Conservation (phyloP, 2,888 invertebrate species). For the Microchrysa polita region DNA sequence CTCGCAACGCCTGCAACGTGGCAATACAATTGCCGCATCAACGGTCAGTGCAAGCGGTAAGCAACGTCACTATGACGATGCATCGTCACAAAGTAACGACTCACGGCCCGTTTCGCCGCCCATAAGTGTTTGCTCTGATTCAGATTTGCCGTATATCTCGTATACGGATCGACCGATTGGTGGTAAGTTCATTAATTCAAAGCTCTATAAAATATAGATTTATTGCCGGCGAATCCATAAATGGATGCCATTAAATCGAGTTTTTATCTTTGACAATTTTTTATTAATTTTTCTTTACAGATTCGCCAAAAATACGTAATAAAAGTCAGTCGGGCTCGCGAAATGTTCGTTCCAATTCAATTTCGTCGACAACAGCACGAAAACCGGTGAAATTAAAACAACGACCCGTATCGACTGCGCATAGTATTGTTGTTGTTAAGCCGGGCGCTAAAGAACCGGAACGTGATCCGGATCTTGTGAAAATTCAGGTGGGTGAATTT, state of each 20-base stretch:
- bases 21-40: conserved; percentile 66
- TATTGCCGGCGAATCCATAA: no score
- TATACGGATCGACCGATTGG: conserved; percentile 91
- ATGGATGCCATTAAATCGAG: background rate
- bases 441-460: conserved; percentile 73
- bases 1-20: conserved; percentile 63
- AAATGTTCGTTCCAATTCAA: conserved; percentile 49
- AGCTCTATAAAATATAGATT: background rate
- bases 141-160: conserved; percentile 89
- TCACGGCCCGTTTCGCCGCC: conserved; percentile 80
- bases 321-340: conserved; percentile 58
- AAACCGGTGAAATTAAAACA: conserved; percentile 57
- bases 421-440: conserved; percentile 86
- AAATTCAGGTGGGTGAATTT: conserved; percentile 69
- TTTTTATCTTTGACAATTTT: no score
- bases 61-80: conserved; percentile 56
- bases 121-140: conserved; percentile 87
- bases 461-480: conserved; percentile 78
- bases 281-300: conserved; percentile 61
- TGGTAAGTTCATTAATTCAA: conserved; percentile 64
- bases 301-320: conserved; percentile 83
- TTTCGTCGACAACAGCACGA: conserved; percentile 42
- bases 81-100: conserved; percentile 54
- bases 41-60: no score
- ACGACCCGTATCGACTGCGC: conserved; percentile 67